Evolutionary conservation across 1,140 invertebrate genomes (phyloP).

Genomic region (Apis mellifera): DNA sequence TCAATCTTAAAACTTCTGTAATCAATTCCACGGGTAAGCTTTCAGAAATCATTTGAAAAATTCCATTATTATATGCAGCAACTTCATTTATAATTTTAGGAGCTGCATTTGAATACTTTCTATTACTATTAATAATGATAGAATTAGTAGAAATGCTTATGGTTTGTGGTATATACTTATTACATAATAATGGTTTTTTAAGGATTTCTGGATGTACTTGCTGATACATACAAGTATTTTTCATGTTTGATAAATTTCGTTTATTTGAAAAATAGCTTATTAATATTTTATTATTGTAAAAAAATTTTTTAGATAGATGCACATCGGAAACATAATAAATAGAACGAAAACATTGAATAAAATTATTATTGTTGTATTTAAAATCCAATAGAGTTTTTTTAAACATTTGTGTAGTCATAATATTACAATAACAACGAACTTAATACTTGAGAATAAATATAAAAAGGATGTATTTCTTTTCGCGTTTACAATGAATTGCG

Average conservation of each 20-base stretch:
- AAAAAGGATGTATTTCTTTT: neutral
- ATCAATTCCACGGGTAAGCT: conserved; percentile 85
- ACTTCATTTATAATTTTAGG: neutral
- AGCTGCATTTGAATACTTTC: conserved; percentile 6
- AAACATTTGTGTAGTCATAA: conserved; percentile 39
- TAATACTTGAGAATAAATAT: neutral
- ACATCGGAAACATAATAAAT: neutral
- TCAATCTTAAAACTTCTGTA: conserved; percentile 84
- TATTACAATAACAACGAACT: neutral
- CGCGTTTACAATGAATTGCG: neutral
- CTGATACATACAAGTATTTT: neutral
- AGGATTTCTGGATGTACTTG: neutral
- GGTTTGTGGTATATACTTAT: neutral
- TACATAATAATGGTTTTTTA: neutral
- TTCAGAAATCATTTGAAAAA: conserved; percentile 81
- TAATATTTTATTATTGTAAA: neutral
- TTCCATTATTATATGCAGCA: conserved; percentile 16
- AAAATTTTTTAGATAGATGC: neutral
- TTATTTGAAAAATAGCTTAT: conserved; percentile 10
- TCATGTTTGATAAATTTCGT: neutral
- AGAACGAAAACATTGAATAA: neutral
- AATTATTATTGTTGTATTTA: neutral
- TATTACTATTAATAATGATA: neutral
- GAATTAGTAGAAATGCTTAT: neutral
- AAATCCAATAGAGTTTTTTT: conserved; percentile 8